phyloP scores from a whole-genome alignment of 2,797 vertebrate species.

The Cottoperca gobio region DNA sequence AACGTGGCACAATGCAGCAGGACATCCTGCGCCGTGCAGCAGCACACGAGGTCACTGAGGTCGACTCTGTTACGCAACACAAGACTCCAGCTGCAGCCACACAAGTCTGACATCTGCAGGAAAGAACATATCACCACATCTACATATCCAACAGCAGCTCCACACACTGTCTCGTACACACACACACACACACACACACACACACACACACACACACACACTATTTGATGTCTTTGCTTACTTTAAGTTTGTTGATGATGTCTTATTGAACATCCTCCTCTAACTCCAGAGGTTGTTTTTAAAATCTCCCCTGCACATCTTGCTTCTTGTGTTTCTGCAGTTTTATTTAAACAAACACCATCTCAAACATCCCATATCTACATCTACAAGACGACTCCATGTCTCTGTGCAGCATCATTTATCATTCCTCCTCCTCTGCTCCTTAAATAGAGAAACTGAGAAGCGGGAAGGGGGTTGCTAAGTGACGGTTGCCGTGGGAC shows the following conservation, averaged over 20 bases:
- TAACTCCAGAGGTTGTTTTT: too few species aligned
- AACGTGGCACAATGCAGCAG: constrained; percentile 50
- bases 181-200: too few species aligned
- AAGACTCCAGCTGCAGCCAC: constrained; percentile 7
- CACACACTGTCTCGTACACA: too few species aligned
- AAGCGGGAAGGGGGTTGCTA: constrained; percentile 81
- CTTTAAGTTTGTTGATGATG: too few species aligned
- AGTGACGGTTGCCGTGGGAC: constrained; percentile 84
- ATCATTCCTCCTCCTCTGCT: constrained; percentile 76
- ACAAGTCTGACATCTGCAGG: constrained; percentile 67
- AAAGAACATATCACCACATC: constrained; percentile 20
- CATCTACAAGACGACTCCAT: too few species aligned
- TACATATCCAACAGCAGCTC: constrained; percentile 5
- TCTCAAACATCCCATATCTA: too few species aligned
- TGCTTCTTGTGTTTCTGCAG: too few species aligned
- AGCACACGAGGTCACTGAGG: constrained; percentile 53
- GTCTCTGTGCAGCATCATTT: constrained; percentile 63
- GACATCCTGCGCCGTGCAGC: constrained; percentile 69
- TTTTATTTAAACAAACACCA: too few species aligned
- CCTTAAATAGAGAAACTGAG: constrained; percentile 80
- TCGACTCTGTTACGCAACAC: constrained; percentile 58
- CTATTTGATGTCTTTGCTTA: too few species aligned
- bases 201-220: too few species aligned
- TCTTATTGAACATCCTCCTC: too few species aligned
- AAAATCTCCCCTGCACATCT: too few species aligned